phyloP scores from a whole-genome alignment of 2,888 invertebrate genomes.

The Thumatha senex region DNA sequence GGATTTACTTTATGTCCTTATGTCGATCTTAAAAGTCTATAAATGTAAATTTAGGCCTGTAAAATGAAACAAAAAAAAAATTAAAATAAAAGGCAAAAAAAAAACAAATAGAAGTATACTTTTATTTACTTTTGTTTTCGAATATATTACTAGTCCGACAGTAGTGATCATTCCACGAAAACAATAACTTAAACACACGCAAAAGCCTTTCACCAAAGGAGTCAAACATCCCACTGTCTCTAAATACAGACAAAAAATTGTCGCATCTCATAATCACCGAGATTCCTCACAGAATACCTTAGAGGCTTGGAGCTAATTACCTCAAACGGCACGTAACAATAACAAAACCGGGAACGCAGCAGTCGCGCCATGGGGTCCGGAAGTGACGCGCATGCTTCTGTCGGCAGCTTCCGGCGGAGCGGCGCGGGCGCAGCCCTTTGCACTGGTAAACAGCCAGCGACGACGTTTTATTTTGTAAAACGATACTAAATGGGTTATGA shows the following conservation, averaged over 20 bases:
- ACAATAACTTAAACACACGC: too few species aligned
- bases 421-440: constrained; percentile 29
- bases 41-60: too few species aligned
- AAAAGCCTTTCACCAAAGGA: neutral
- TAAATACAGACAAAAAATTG: neutral
- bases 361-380: constrained; percentile 14
- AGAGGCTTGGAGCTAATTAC: constrained; percentile 4
- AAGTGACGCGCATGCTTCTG: constrained; percentile 37
- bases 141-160: too few species aligned
- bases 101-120: too few species aligned
- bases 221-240: neutral
- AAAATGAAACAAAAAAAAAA: too few species aligned
- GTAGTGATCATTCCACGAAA: too few species aligned
- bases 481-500: neutral
- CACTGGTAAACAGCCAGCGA: constrained; percentile 4
- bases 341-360: constrained; percentile 22
- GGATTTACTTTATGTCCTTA: too few species aligned
- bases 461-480: constrained; percentile 9
- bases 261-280: neutral
- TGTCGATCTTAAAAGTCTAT: too few species aligned
- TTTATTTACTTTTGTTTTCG: too few species aligned
- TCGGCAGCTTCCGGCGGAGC: constrained; percentile 26
- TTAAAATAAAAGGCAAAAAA: too few species aligned
- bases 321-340: constrained; percentile 21
- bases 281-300: constrained; percentile 7